Percentiles rank a stretch among this genome's conserved stretches.
phyloP scores from a whole-genome alignment of 23 tunicate species.

The Ascidia mentula region DNA sequence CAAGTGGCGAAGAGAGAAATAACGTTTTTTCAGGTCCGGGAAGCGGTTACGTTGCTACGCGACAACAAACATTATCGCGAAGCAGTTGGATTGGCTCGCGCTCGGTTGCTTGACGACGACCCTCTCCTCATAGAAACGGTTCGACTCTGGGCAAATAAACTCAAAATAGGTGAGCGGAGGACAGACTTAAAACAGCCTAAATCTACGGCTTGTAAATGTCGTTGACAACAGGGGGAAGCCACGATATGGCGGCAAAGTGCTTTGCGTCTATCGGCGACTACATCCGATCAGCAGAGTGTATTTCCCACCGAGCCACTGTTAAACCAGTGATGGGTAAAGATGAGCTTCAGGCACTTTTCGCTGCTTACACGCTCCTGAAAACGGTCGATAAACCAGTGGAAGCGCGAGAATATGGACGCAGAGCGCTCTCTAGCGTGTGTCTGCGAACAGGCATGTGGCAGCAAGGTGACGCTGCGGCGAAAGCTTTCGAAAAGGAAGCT shows the following conservation, averaged over 20 bases:
- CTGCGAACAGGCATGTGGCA: constrained; percentile 60
- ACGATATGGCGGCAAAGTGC: constrained; percentile 83
- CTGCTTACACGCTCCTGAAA: constrained; percentile 44
- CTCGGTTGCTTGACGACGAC: constrained; percentile 63
- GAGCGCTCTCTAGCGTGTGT: constrained; percentile 44
- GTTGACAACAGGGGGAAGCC: constrained; percentile 57
- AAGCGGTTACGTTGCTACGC: constrained; percentile 53
- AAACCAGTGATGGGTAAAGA: constrained; percentile 43
- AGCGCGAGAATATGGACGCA: constrained; percentile 18
- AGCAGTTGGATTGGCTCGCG: constrained; percentile 78
- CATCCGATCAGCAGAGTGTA: constrained; percentile 36
- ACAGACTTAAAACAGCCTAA: no score
- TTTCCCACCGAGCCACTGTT: constrained; percentile 37
- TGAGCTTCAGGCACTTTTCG: constrained; percentile 47
- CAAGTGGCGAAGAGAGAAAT: no score
- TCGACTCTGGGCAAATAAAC: constrained; percentile 51
- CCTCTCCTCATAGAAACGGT: constrained; percentile 52
- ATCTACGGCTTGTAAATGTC: no score
- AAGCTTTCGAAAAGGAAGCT: constrained; percentile 6
- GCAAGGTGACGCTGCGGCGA: constrained; percentile 33
- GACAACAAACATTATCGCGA: constrained; percentile 68
- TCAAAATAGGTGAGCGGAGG: constrained; percentile 55
- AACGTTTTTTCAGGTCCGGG: constrained; percentile 39
- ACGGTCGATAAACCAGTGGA: constrained; percentile 10
- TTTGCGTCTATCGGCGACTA: constrained; percentile 71